Conservation (phyloP, 2,113 vertebrate genomes). For the Dasyornis broadbenti region DNA sequence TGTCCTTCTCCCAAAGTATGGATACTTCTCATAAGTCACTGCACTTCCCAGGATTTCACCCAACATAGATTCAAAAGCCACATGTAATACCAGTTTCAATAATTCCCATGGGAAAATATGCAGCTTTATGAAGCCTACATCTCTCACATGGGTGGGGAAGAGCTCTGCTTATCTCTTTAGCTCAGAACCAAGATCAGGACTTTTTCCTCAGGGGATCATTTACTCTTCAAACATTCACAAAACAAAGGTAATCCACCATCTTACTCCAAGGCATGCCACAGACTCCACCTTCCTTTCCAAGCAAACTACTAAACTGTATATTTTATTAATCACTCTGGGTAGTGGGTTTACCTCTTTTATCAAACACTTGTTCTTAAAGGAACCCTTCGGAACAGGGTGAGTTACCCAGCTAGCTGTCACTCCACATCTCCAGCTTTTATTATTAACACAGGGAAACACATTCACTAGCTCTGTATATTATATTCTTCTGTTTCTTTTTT, state of each 20-base stretch:
- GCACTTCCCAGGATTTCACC: background rate
- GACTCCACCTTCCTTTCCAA: background rate
- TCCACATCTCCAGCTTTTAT: background rate
- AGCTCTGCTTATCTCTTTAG: conserved; percentile 32
- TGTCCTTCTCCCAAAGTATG: background rate
- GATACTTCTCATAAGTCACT: background rate
- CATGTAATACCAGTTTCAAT: background rate
- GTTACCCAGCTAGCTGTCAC: background rate
- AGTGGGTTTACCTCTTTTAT: background rate
- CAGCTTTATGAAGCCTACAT: background rate
- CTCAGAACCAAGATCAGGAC: conserved; percentile 13
- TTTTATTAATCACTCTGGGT: background rate
- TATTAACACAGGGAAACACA: background rate
- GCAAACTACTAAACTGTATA: background rate
- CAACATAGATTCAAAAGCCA: background rate
- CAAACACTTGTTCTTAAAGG: background rate
- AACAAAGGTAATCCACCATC: background rate
- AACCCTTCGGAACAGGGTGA: background rate
- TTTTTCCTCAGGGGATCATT: background rate
- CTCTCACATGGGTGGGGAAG: background rate
- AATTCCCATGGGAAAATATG: conserved; percentile 52
- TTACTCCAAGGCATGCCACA: background rate
- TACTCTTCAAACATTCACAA: conserved; percentile 20
- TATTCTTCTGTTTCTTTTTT: background rate
- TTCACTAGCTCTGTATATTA: background rate